Percentiles rank a stretch among this genome's conserved stretches.
These are phyloP conservation scores for Sylvicola cinctus DNA, from an alignment of 2,888 invertebrate genomes.

Conservation along the genomic window DNA sequence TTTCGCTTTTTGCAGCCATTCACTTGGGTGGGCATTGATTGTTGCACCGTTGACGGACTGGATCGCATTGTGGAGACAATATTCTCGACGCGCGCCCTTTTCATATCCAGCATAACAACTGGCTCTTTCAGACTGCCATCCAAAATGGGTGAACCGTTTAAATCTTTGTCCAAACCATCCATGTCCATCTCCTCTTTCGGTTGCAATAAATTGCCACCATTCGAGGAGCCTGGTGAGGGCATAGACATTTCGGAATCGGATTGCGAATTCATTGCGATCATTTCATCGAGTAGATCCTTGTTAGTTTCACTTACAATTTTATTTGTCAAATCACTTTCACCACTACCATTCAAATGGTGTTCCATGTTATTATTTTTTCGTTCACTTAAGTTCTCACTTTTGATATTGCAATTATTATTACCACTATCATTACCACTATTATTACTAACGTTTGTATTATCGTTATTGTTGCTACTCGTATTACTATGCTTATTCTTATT, in stretches of 20 bases:
- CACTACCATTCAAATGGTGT: constrained; percentile 19
- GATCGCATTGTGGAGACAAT: constrained; percentile 87
- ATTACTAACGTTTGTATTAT: constrained; percentile 3
- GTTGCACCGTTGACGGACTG: constrained; percentile 61
- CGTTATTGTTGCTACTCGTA: constrained; percentile 5
- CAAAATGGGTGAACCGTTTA: background rate
- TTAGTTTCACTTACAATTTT: too few species aligned
- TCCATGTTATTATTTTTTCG: too few species aligned
- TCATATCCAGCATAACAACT: constrained; percentile 58
- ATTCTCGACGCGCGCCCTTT: constrained; percentile 85
- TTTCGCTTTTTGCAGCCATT: constrained; percentile 93
- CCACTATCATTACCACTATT: constrained; percentile 3
- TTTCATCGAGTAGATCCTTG: too few species aligned
- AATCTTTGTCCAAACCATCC: constrained; percentile 34
- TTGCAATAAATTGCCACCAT: constrained; percentile 27
- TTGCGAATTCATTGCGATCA: constrained; percentile 20
- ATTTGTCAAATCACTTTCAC: too few species aligned
- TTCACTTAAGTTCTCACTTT: constrained; percentile 16
- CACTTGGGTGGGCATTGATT: constrained; percentile 30
- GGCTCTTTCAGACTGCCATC: constrained; percentile 23
- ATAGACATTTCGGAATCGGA: constrained; percentile 29
- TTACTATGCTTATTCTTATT: constrained; percentile 4
- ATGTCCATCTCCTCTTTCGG: constrained; percentile 46
- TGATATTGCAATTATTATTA: constrained; percentile 8
- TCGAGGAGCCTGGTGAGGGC: constrained; percentile 31